Conservation (phyloP, 53 echinoderm and acorn worm species). For the Patiria pectinifera region DNA sequence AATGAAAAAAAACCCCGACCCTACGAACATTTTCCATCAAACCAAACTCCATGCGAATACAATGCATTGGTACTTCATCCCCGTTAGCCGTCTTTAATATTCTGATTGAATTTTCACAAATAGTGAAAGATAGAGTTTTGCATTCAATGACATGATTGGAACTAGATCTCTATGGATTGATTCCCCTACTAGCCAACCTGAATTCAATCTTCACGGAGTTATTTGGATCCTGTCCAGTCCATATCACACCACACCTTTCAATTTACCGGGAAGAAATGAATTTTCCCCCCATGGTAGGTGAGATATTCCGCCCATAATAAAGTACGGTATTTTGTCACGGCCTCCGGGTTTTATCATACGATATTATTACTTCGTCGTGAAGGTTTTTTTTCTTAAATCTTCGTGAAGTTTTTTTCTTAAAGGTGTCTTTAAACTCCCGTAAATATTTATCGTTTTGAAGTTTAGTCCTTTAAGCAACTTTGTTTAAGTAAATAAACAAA, state of each 20-base stretch:
- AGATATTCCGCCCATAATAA: not conserved
- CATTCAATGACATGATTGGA: not conserved
- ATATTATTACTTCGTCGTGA: too few species aligned
- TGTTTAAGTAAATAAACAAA: not conserved
- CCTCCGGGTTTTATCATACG: not conserved
- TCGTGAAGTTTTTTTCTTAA: not conserved
- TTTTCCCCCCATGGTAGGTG: constrained; percentile 16
- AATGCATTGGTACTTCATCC: too few species aligned
- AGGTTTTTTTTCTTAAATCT: not conserved
- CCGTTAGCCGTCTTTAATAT: not conserved
- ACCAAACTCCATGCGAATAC: too few species aligned
- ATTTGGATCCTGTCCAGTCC: constrained; percentile 27
- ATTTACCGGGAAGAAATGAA: constrained; percentile 32
- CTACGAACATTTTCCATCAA: too few species aligned
- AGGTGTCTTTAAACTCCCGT: not conserved
- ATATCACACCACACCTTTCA: constrained; percentile 43
- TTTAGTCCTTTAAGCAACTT: not conserved
- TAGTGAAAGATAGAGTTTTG: not conserved
- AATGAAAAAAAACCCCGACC: too few species aligned
- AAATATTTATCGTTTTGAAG: not conserved
- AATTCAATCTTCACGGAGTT: constrained; percentile 23
- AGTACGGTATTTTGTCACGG: not conserved
- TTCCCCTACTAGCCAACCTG: not conserved
- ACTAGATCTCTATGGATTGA: constrained; percentile 8
- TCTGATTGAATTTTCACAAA: not conserved